phyloP scores from a whole-genome alignment of 2,888 invertebrate genomes.

The Sycophila texana region DNA sequence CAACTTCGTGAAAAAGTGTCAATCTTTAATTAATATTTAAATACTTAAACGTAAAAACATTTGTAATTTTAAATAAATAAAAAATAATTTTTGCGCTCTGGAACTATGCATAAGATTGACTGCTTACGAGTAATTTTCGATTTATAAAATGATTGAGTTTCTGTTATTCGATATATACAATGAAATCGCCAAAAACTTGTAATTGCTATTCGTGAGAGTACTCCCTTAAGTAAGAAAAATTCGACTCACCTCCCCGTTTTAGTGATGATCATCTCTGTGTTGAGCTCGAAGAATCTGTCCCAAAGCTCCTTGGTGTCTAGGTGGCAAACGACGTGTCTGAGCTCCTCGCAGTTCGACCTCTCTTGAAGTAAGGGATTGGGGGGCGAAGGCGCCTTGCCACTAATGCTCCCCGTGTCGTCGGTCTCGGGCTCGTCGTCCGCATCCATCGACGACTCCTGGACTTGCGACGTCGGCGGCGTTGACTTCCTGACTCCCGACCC shows the following conservation, averaged over 20 bases:
- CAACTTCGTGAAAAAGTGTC: too few relatives aligned
- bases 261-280: constrained; percentile 91
- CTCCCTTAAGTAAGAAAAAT: too few relatives aligned
- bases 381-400: constrained; percentile 73
- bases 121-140: too few relatives aligned
- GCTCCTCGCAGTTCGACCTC: constrained; percentile 76
- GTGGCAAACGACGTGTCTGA: constrained; percentile 82
- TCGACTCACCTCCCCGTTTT: constrained; percentile 85
- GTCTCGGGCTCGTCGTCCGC: constrained; percentile 73
- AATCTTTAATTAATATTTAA: too few relatives aligned
- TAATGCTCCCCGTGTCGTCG: constrained; percentile 73
- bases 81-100: too few relatives aligned
- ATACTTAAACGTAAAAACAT: too few relatives aligned
- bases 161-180: too few relatives aligned
- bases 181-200: too few relatives aligned
- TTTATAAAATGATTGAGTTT: too few relatives aligned
- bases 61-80: too few relatives aligned
- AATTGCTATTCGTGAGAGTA: neutral
- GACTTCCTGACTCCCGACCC: constrained; percentile 69
- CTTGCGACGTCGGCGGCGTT: constrained; percentile 50
- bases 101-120: too few relatives aligned
- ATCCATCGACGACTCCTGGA: constrained; percentile 68
- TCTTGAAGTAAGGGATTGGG: constrained; percentile 79
- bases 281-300: constrained; percentile 87
- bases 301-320: constrained; percentile 89